These are phyloP conservation scores for Serinus canaria DNA, from an alignment of 2,113 vertebrate genomes.

Conservation along the genomic window DNA sequence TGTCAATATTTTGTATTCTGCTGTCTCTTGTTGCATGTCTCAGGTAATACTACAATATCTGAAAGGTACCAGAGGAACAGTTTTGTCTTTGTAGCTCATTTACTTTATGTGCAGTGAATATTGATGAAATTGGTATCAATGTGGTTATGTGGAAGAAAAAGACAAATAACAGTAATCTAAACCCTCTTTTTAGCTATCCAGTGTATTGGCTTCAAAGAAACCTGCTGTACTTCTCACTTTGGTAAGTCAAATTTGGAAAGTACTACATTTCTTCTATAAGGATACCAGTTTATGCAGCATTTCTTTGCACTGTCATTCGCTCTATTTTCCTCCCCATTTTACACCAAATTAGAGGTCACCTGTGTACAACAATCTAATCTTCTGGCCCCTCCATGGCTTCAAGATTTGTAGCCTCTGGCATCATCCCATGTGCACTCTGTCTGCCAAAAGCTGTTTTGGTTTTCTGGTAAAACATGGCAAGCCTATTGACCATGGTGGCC, in stretches of 20 bases:
- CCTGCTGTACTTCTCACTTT: constrained; percentile 84
- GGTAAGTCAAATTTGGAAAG: constrained; percentile 71
- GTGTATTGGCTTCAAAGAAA: constrained; percentile 71
- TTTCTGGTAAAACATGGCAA: not conserved
- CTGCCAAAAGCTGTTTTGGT: not conserved
- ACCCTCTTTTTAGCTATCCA: constrained; percentile 75
- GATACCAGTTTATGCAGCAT: not conserved
- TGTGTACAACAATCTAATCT: not conserved
- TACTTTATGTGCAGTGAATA: not conserved
- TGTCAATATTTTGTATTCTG: not conserved
- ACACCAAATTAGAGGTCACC: not conserved
- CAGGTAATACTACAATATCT: not conserved
- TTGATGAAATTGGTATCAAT: not conserved
- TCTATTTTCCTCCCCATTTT: not conserved
- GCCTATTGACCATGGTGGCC: accelerated
- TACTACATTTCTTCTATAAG: not conserved
- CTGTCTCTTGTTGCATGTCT: not conserved
- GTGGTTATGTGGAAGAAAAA: not conserved
- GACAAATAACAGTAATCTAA: not conserved
- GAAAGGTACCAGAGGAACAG: not conserved
- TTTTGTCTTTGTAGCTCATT: not conserved
- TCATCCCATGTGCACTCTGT: not conserved
- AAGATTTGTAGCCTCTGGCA: not conserved
- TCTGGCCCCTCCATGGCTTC: not conserved
- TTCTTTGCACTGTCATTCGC: not conserved